Conservation (phyloP, 2,797 vertebrate species). For the Chelidonichthys spinosus region DNA sequence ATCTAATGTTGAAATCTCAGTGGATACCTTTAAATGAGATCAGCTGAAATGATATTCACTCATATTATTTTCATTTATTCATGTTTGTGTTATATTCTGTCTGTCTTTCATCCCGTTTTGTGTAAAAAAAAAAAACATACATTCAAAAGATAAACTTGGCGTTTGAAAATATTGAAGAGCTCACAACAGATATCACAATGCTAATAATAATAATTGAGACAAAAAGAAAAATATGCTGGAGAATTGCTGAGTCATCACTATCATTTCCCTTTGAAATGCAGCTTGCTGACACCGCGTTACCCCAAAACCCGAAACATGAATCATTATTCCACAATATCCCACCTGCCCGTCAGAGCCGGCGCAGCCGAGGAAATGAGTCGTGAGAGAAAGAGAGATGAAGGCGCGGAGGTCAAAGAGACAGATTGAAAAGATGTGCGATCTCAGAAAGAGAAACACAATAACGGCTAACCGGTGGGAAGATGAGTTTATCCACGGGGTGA, state of each 20-base stretch:
- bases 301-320: conserved; percentile 30
- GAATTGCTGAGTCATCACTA: conserved; percentile 35
- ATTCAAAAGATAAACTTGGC: conserved; percentile 28
- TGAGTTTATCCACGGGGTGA: conserved; percentile 49
- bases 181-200: conserved; percentile 10
- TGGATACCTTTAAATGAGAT: background rate
- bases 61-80: background rate
- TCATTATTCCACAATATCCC: conserved; percentile 31
- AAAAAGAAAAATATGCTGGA: background rate
- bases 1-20: background rate
- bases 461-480: conserved; percentile 57
- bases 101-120: background rate
- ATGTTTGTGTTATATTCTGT: background rate
- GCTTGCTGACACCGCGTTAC: conserved; percentile 16
- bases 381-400: conserved; percentile 37
- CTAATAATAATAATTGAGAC: background rate
- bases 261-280: conserved; percentile 45
- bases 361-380: conserved; percentile 65
- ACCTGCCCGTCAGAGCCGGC: conserved; percentile 58
- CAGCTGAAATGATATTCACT: background rate
- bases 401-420: conserved; percentile 22
- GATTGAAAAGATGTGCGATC: conserved; percentile 50
- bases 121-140: background rate
- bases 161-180: conserved; percentile 16
- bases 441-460: conserved; percentile 55